phyloP scores from a whole-genome alignment of 2,113 vertebrate species.

The Electrona antarctica region DNA sequence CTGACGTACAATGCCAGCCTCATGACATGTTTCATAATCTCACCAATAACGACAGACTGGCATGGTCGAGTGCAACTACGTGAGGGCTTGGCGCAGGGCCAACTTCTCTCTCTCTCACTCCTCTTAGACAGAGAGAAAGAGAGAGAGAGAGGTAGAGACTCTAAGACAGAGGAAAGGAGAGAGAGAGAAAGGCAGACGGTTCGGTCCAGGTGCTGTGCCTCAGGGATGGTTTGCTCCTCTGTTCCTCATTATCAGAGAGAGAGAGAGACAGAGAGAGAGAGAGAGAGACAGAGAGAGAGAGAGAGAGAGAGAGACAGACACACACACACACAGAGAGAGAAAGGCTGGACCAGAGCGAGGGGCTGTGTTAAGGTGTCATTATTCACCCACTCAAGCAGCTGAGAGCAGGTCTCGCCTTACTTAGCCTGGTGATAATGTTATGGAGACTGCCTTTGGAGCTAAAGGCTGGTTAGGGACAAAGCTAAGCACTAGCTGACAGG shows the following conservation, averaged over 20 bases:
- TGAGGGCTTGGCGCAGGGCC: constrained; percentile 52
- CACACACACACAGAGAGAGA: constrained; percentile 10
- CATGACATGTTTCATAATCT: constrained; percentile 47
- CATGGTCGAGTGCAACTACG: constrained; percentile 34
- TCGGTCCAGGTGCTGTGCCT: constrained; percentile 74
- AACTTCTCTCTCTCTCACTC: constrained; percentile 44
- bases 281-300: constrained; percentile 9
- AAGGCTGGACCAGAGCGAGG: constrained; percentile 29
- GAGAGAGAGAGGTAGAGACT: constrained; percentile 33
- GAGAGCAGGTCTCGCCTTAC: constrained; percentile 64
- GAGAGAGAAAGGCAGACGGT: constrained; percentile 57
- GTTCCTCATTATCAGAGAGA: constrained; percentile 70
- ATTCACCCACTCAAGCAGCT: constrained; percentile 73
- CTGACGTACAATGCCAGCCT: constrained; percentile 20
- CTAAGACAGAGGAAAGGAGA: constrained; percentile 3
- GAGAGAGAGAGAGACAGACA: constrained; percentile 32
- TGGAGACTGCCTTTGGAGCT: constrained; percentile 67
- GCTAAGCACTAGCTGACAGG: constrained; percentile 66
- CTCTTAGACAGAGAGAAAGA: constrained; percentile 12
- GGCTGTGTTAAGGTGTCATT: constrained; percentile 66
- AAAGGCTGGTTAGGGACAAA: constrained; percentile 67
- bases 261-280: constrained; percentile 9
- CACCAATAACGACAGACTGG: constrained; percentile 50
- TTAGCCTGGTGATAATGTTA: constrained; percentile 51
- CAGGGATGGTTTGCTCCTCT: constrained; percentile 70